Evolutionary conservation across 2,888 invertebrate species (phyloP), one percentile per base, ranked within the genome.

Genomic region (Pollenia labialis): DNA sequence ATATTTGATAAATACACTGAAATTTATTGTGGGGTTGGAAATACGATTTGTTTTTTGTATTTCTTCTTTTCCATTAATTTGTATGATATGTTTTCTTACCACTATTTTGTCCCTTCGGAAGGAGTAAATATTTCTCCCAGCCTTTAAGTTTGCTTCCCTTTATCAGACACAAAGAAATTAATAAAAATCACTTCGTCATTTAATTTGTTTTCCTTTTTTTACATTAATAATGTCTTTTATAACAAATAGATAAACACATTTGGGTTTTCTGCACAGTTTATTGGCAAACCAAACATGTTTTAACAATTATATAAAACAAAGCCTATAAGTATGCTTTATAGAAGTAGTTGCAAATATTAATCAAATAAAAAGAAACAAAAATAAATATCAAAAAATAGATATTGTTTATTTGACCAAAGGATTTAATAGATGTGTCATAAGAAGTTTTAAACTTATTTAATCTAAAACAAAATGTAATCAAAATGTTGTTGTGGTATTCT

Each of bases 281-380:
- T 77, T 58, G 77, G 14, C 56, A 68, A 79, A 68, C 56, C 66
- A 56, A 76, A 68, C 77, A 77, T 68, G 66, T 77, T 77, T 56
- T 8, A 40, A 58, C 77, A 77, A 77, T 77, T 77, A 66, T 48
- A 66, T 56, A 32, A 32, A 32, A 66, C 11, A 77, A 56, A 56
- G 32, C 77, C 58, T 68, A 50, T 48, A 56, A 58, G 68, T 58
- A 58, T 56, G 18, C 77, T 58, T 48, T 48, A 46, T 16, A 66
- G 14, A 75, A 62, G 16, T 18, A 52, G 32, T 40, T 16, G 18
- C 9, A 16, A 58, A 58, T 56, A 32, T 32, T 32, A 6, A 32
- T 6, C 32, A 50, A 74, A 14, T 12, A 11, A 40, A 56, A 23
- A 48, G 16, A 62, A 62, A 50, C 46, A 42, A 52, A 50, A 54